Percentiles rank a stretch among this genome's conserved stretches.
These are phyloP conservation scores for Nasonia vitripennis DNA, from an alignment of 1,140 invertebrate genomes.

Conservation along the genomic window DNA sequence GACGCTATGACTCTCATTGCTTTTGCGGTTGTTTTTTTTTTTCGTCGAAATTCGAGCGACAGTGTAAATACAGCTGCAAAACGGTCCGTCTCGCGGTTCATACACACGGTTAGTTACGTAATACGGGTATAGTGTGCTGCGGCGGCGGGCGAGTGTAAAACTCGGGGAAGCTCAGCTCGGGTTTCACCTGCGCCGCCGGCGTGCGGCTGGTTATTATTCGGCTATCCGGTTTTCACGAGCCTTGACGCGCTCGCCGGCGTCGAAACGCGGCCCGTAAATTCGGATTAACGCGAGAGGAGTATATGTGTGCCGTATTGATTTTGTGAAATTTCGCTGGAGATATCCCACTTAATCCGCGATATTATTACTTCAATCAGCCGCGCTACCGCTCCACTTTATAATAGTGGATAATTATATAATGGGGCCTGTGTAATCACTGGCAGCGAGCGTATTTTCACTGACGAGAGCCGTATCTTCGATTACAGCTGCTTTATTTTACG, in stretches of 20 bases:
- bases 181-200: neutral
- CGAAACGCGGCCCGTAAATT: neutral
- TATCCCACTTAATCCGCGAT: neutral
- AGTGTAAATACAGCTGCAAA: no score
- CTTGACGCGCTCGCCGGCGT: neutral
- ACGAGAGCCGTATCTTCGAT: neutral
- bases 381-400: neutral
- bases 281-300: neutral
- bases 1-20: neutral
- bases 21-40: neutral
- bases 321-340: neutral
- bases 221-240: neutral
- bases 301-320: constrained; percentile 1
- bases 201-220: neutral
- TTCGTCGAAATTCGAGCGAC: neutral
- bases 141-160: neutral
- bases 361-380: neutral
- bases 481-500: neutral
- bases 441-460: neutral
- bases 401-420: neutral
- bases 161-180: neutral
- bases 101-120: no score
- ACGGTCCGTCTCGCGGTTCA: no score
- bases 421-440: neutral
- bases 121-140: no score